Evolutionary conservation across 1,140 invertebrate species (phyloP), one percentile per base, ranked within the genome.

Genomic region (Leptonema lineaticorne): DNA sequence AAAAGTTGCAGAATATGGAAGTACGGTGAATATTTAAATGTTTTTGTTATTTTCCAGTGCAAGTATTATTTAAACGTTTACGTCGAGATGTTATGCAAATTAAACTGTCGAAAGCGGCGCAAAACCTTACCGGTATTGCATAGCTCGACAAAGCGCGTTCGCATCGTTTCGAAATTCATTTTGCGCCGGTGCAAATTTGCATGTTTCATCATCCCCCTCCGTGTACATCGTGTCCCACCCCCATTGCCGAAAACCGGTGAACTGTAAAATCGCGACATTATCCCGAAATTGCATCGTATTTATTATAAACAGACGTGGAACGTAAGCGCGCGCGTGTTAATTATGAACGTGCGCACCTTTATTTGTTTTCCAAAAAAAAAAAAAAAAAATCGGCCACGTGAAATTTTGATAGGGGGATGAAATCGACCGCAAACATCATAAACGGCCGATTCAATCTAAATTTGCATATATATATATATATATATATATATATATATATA

Each of bases 161-260:
- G n/a, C n/a, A 14, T 53, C 24, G 1, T 53, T 24, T 53, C n/a
- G 20, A 53, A 53, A 53, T 53, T 18, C 24, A 53, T 53, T 53
- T 53, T 53, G 50, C 27, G 20, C 50, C n/a, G n/a, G 27, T n/a
- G 50, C 50, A 53, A 53, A 53, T 53, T 53, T 53, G 50, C 50
- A 53, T 53, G 50, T 53, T 53, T 22, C 11, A 53, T 24, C 20
- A n/a, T n/a, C n/a, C n/a, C n/a, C n/a, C n/a, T n/a, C n/a, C n/a
- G n/a, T n/a, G n/a, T n/a, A n/a, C n/a, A n/a, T n/a, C n/a, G n/a
- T n/a, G n/a, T n/a, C n/a, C n/a, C n/a, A n/a, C n/a, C n/a, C n/a
- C n/a, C n/a, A n/a, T n/a, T n/a, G n/a, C n/a, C n/a, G n/a, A 1
- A 24, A 53, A 53, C 50, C 27, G 27, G 50, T 53, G 50, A 53